phyloP scores from a whole-genome alignment of 2,797 vertebrate species.

The Crenuchus spilurus region DNA sequence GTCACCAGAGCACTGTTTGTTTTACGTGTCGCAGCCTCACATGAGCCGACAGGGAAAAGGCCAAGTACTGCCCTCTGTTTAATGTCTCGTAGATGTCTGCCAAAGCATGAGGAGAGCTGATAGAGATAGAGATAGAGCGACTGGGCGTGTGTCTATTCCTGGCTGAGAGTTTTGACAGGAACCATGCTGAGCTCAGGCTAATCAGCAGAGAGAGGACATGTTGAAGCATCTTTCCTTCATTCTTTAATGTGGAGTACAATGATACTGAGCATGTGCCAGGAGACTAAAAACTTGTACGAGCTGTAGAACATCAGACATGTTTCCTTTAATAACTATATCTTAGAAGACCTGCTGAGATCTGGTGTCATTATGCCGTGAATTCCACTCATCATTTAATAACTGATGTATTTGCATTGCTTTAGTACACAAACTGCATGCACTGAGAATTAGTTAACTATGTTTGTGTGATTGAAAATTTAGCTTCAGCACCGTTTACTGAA shows the following conservation, averaged over 20 bases:
- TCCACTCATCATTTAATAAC: not conserved
- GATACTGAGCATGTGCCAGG: slow-evolving; percentile 9
- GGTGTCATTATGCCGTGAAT: not conserved
- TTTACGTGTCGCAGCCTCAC: slow-evolving; percentile 38
- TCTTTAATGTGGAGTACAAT: slow-evolving; percentile 23
- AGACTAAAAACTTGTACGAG: not conserved
- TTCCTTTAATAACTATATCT: not conserved
- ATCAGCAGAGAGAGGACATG: slow-evolving; percentile 25
- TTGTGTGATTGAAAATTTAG: too few species aligned
- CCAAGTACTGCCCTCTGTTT: slow-evolving; percentile 53
- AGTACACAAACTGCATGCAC: not conserved
- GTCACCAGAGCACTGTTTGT: slow-evolving; percentile 46
- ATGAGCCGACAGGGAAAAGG: slow-evolving; percentile 47
- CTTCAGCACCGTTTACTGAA: too few species aligned
- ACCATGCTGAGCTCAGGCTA: slow-evolving; percentile 42
- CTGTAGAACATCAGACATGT: not conserved
- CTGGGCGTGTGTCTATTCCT: slow-evolving; percentile 40
- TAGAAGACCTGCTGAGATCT: not conserved
- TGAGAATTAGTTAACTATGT: too few species aligned
- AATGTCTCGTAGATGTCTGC: slow-evolving; percentile 42
- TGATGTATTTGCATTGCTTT: not conserved
- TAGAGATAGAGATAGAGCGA: slow-evolving; percentile 3
- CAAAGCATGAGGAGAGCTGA: slow-evolving; percentile 46
- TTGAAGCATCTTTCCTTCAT: slow-evolving; percentile 27
- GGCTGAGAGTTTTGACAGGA: slow-evolving; percentile 44